Base-by-base conservation (phyloP, 2,113 vertebrate genomes). In the Myotis yumanensis region DNA sequence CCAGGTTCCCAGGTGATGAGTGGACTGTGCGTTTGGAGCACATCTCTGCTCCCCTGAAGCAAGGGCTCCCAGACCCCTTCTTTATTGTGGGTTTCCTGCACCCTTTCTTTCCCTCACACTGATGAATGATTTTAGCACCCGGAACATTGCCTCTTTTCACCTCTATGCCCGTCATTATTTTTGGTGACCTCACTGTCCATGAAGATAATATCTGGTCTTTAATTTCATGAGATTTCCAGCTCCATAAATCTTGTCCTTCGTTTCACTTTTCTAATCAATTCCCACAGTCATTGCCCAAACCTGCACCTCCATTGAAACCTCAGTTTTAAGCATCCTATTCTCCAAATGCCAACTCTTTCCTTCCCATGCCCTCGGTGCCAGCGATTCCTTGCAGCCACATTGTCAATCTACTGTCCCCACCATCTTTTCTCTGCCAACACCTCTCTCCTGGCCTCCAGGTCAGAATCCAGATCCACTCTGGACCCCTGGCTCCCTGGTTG, bases 1-100 rank as follows among this genome's bases (percentile, higher is more conserved):
- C 35, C n/a, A 62, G 10, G 46, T 66, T 73, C 69, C 46, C 9
- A 35, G 18, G 84, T 40, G 37, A 7, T 40, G 35, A 35, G 3
- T 18, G 51, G 11, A 12, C 76, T 79, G 51, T 54, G 76, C 35
- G 11, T 28, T 69, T 18, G 25, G 17, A 30, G 28, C 17, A 22
- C 7, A n/a, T 8, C 18, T 43, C 54, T 68, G 28, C 20, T 25
- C 12, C 25, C 52, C 51, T 32, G 54, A 68, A 54, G 22, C 46
- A 64, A 12, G 15, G 22, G 7, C 4, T 3, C 15, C 23, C 28
- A 48, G 30, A 9, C 22, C 3, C 11, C 4, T 9, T 3, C 4
- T 35, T 4, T 7, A 14, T 43, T 52, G 48, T 43, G 40, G 79
- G 59, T 16, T 51, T 77, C 40, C 28, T n/a, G 51, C 4, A 4